phyloP scores from a whole-genome alignment of 2,888 invertebrate species.

The Catocala nupta region DNA sequence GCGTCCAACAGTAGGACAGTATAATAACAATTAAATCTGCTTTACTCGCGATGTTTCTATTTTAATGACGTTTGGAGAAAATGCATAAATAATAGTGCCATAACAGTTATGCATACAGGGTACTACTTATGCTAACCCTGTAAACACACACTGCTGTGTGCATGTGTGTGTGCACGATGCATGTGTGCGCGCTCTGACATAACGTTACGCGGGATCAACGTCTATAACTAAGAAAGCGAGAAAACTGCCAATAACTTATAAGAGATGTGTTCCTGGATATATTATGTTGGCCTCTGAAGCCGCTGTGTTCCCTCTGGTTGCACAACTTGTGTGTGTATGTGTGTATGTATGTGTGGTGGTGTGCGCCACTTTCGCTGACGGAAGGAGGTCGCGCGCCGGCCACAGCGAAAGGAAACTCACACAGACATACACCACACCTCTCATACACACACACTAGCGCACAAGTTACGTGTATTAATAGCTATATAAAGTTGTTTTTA shows the following conservation, averaged over 20 bases:
- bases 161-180: too few species aligned
- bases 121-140: too few species aligned
- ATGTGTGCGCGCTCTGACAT: neutral
- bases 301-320: neutral
- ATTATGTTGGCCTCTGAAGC: neutral
- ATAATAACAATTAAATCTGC: too few species aligned
- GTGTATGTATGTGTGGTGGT: neutral
- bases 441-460: slow-evolving; percentile 11
- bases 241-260: neutral
- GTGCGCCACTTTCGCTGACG: slow-evolving; percentile 61
- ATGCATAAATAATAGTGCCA: too few species aligned
- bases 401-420: slow-evolving; percentile 64
- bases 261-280: slow-evolving; percentile 3
- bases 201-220: slow-evolving; percentile 9
- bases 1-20: too few species aligned
- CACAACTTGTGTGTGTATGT: slow-evolving; percentile 9
- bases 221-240: too few species aligned
- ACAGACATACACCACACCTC: slow-evolving; percentile 30
- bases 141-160: too few species aligned
- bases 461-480: slow-evolving; percentile 34
- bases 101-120: too few species aligned
- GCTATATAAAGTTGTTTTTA: slow-evolving; percentile 27
- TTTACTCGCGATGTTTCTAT: too few species aligned
- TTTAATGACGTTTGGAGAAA: too few species aligned
- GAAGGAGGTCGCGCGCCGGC: slow-evolving; percentile 58